Conservation (phyloP, 2,888 invertebrate genomes). For the Maniola hyperantus region DNA sequence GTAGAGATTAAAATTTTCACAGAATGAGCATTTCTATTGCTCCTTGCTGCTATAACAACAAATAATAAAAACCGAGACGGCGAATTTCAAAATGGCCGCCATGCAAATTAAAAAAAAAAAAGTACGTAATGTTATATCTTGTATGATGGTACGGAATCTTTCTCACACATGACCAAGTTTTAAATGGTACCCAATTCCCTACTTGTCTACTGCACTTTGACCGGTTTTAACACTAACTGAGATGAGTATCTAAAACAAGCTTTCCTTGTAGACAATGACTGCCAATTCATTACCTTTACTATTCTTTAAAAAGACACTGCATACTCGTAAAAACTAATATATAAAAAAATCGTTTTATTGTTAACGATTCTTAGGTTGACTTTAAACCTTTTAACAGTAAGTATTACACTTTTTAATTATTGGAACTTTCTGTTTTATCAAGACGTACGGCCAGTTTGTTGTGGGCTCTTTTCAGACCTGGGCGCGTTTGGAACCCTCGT, state of each 20-base stretch:
- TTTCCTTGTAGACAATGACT: slow-evolving; percentile 28
- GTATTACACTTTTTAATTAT: neutral
- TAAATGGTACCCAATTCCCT: slow-evolving; percentile 4
- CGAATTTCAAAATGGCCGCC: too few species aligned
- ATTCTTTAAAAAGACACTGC: slow-evolving; percentile 24
- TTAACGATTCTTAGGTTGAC: neutral
- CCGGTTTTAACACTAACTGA: slow-evolving; percentile 19
- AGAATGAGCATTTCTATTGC: too few species aligned
- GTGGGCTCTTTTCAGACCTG: too few species aligned
- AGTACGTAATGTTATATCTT: too few species aligned
- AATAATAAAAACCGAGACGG: too few species aligned
- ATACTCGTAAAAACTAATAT: neutral
- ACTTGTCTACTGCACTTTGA: slow-evolving; percentile 18
- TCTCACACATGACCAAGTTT: neutral
- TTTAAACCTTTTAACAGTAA: neutral
- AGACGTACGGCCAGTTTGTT: too few species aligned
- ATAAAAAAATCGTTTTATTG: neutral
- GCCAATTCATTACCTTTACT: slow-evolving; percentile 16
- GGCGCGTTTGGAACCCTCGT: too few species aligned
- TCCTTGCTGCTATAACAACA: too few species aligned
- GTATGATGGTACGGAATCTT: too few species aligned
- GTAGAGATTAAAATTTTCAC: too few species aligned
- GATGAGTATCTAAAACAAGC: slow-evolving; percentile 33
- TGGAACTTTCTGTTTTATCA: too few species aligned
- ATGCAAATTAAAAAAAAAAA: too few species aligned